A percentile compares a stretch with the other conserved stretches of the same genome.
phyloP scores from a whole-genome alignment of 2,113 vertebrate species.

The Calonectris borealis region DNA sequence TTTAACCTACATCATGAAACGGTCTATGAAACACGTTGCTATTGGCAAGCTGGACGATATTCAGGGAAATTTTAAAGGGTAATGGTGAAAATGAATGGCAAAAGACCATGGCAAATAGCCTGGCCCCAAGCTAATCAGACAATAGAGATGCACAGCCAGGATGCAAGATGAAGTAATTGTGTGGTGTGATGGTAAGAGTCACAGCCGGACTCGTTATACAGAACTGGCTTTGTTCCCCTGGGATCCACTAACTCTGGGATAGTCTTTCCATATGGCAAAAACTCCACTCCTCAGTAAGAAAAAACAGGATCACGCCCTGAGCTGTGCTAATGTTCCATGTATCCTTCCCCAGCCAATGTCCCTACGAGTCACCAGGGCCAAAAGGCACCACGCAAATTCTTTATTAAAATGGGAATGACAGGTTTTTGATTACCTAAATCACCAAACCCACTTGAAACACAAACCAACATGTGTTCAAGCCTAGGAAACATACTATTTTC shows the following conservation, averaged over 20 bases:
- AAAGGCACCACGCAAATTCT: neutral
- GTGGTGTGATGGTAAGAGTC: neutral
- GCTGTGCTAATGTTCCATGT: neutral
- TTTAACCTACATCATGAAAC: neutral
- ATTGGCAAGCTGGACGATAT: neutral
- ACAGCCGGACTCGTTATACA: neutral
- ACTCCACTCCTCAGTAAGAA: neutral
- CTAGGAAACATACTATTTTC: neutral
- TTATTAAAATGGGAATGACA: neutral
- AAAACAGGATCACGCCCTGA: neutral
- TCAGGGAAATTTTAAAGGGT: neutral
- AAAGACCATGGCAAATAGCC: neutral
- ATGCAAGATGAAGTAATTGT: neutral
- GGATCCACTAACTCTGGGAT: neutral
- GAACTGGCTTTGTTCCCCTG: neutral
- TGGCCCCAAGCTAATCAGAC: neutral
- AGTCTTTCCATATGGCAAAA: conserved; percentile 18
- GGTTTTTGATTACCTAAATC: neutral
- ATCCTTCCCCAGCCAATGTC: neutral
- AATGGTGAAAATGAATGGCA: neutral
- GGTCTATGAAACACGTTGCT: neutral
- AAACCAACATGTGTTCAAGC: neutral
- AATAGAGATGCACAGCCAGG: neutral
- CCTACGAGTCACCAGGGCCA: neutral
- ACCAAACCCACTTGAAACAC: neutral